Evolutionary conservation across 2,888 invertebrate species (phyloP), one percentile per base, ranked within the genome.

Genomic region (Noctua pronuba): DNA sequence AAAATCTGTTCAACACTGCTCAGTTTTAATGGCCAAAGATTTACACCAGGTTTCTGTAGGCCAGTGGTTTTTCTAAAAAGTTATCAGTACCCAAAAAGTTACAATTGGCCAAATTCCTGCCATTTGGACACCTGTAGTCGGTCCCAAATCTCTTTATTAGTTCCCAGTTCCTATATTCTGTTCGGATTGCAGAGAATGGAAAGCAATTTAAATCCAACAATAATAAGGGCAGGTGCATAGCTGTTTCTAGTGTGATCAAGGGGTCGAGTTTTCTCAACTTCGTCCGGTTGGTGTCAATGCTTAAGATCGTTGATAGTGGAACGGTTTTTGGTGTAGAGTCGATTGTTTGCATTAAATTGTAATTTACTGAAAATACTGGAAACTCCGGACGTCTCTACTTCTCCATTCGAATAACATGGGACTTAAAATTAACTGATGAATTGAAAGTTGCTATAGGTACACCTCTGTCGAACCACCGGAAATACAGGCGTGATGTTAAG

Each of bases 301-400:
- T 58, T 41, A 31, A 41, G 21, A 77, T 77, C 21, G 10, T 18
- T 16, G 60, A 62, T 68, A 52, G 28, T 77, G 49, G 77, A 77
- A 52, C 41, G 11, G 49, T 4, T 31, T 44, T 44, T 49, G 60
- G 16, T 28, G 41, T 77, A 18, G 41, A 44, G 77, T 52, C n/a
- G 8, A 28, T 41, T 38, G 3, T 31, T 60, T 41, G 3, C 5
- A 49, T 49, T 18, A 41, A 41, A 10, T 41, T 41, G 10, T 41
- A 41, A 41, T 41, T 41, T 10, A 1, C 21, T 7, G 7, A 46
- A 66, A 66, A 35, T 2, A 18, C 18, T 21, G 2, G 21, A 31
- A 13, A 11, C 18, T 8, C 18, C 31, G 1, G 10, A 10, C 41
- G 0, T 10, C 41, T 31, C 28, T 31, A 3, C 58, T 8, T 2